A percentile compares a stretch with the other conserved stretches of the same genome.
These are phyloP conservation scores for Euphydryas editha DNA, from an alignment of 2,888 invertebrate species.

Conservation along the genomic window DNA sequence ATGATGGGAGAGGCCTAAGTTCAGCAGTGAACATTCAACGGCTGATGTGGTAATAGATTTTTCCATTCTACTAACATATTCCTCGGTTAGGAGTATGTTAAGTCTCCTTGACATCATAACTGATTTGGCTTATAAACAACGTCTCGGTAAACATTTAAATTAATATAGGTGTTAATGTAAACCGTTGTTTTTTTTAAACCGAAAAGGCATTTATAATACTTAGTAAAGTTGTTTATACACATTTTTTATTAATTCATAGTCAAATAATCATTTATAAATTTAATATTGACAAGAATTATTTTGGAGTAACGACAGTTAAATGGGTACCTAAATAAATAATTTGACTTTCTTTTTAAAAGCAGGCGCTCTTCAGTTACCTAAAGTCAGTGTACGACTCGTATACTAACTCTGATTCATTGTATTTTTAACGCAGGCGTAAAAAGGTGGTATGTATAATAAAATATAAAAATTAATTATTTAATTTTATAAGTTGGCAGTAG, in stretches of 20 bases:
- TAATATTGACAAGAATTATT: not conserved
- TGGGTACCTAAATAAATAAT: no score
- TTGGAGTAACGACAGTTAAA: not conserved
- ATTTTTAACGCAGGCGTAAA: no score
- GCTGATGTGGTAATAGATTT: no score
- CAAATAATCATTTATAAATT: no score
- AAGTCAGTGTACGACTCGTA: not conserved
- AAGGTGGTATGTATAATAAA: no score
- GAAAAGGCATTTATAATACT: not conserved
- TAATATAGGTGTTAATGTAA: constrained; percentile 9
- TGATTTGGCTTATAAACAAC: constrained; percentile 11
- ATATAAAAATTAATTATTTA: no score
- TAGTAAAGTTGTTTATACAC: not conserved
- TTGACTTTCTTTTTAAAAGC: constrained; percentile 4
- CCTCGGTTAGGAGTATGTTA: constrained; percentile 10
- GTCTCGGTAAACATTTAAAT: constrained; percentile 4
- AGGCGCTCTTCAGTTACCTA: not conserved
- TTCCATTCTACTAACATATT: no score
- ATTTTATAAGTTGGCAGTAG: no score
- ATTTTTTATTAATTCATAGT: no score
- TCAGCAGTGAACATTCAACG: no score
- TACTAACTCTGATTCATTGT: no score
- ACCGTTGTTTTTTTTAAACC: not conserved
- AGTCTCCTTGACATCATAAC: constrained; percentile 9
- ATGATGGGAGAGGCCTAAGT: no score